Base-by-base conservation (phyloP, 2,888 invertebrate genomes). In the Pollenia griseotomentosa region DNA sequence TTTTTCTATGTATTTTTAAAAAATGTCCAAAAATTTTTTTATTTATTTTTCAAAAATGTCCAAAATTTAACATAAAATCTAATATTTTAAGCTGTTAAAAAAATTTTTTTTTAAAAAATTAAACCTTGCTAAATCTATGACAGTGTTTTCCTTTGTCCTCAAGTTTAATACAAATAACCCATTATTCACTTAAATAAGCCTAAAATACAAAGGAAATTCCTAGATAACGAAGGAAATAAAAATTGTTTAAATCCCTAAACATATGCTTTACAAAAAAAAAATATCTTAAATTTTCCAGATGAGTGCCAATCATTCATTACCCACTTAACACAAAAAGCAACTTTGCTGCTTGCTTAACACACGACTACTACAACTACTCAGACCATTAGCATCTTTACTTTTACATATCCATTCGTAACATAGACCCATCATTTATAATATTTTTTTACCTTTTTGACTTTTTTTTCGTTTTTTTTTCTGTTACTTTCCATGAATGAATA, bases 251-350 rank as follows among this genome's bases (percentile, higher is more conserved):
- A 59, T 23, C 53, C 57, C 65, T 57, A 51, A 66, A 55, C 83
- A 80, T 86, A 78, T 82, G 74, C 55, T 79, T 63, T 63, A 79
- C 23, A 23, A 23, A 23, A 79, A 63, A 53, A 75, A 75, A 75
- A 85, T 33, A 80, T 40, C 53, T 44, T 63, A 74, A 78, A 82
- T 57, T 86, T 86, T 86, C 83, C 83, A 83, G 74, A 63, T 75
- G 86, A 86, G 57, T 75, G 63, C 53, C 68, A 79, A 79, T 86
- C 74, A 86, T 79, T 83, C 86, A 86, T 74, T 86, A 75, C 68
- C 78, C 82, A 74, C 68, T 86, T 78, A 82, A 46, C 73, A 82
- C 68, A 68, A 33, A 74, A 74, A 59, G 48, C 75, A 48, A 51
- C 23, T 14, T 7, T 2, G 8, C 33, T 33, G n/a, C 9, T 7